phyloP scores from a whole-genome alignment of 1,140 invertebrate species.

The Dinoponera quadriceps region DNA sequence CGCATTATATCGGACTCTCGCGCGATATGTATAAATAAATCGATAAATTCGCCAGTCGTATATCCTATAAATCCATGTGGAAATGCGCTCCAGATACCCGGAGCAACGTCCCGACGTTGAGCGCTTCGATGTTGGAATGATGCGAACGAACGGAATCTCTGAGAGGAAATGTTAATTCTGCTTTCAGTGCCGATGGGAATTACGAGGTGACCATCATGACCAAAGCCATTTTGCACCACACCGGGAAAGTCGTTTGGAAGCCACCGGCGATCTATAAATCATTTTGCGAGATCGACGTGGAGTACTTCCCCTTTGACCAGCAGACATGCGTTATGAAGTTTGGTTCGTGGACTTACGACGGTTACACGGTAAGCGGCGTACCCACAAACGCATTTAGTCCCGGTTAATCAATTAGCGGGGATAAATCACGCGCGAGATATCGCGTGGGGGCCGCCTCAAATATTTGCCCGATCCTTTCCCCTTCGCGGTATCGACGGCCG shows the following conservation, averaged over 20 bases:
- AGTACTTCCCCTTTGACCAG: constrained; percentile 98
- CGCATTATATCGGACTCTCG: background rate
- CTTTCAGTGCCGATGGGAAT: constrained; percentile 96
- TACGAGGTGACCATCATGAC: constrained; percentile 99
- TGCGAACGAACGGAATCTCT: constrained; percentile 13
- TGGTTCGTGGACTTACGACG: constrained; percentile 97
- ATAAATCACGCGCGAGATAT: too few relatives aligned
- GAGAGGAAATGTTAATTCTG: constrained; percentile 62
- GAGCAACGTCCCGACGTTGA: background rate
- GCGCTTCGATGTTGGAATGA: background rate
- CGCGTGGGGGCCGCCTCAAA: too few relatives aligned
- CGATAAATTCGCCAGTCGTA: background rate
- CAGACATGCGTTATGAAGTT: constrained; percentile 99
- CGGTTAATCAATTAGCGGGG: too few relatives aligned
- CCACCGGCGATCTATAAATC: constrained; percentile 99
- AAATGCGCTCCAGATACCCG: too few relatives aligned
- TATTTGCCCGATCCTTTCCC: too few relatives aligned
- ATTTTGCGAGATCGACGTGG: constrained; percentile 98
- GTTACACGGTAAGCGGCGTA: constrained; percentile 93
- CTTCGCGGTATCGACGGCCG: too few relatives aligned
- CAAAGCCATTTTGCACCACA: constrained; percentile 95
- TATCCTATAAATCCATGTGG: too few relatives aligned
- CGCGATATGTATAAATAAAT: background rate
- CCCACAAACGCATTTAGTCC: too few relatives aligned
- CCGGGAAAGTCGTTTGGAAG: constrained; percentile 98